phyloP scores from a whole-genome alignment of 2,888 invertebrate genomes.

The Schizaphis graminum region DNA sequence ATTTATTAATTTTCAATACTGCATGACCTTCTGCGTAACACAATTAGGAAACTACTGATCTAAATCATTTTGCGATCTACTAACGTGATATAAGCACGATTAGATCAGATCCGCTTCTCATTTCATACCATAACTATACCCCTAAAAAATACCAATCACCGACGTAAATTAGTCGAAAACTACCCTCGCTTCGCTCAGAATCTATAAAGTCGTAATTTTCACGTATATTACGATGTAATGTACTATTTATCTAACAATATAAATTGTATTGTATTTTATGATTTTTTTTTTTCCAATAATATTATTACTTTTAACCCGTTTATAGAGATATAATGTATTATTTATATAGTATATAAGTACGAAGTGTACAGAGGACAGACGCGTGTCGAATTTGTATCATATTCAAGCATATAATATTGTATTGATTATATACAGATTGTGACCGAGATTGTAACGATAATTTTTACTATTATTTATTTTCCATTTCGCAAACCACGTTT shows the following conservation, averaged over 20 bases:
- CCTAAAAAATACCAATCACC: background rate
- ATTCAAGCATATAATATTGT: background rate
- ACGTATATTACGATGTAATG: background rate
- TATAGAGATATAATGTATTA: conserved; percentile 15
- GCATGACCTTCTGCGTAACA: background rate
- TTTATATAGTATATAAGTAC: conserved; percentile 2
- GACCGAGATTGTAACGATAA: background rate
- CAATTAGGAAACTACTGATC: background rate
- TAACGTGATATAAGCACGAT: background rate
- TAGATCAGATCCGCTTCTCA: background rate
- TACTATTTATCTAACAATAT: conserved; percentile 50
- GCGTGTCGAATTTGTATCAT: background rate
- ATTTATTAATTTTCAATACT: background rate
- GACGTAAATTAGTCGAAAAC: background rate
- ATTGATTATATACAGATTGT: conserved; percentile 22
- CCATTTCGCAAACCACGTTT: background rate
- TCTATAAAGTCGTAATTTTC: background rate
- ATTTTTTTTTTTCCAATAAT: conserved; percentile 49
- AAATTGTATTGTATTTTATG: background rate
- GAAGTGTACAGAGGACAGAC: conserved; percentile 36
- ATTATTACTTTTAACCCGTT: conserved; percentile 37
- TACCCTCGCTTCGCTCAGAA: background rate
- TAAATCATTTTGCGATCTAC: background rate
- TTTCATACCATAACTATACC: too few relatives aligned
- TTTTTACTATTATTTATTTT: background rate